A percentile compares a stretch with the other conserved stretches of the same genome.
Conservation (phyloP, 2,797 vertebrate genomes). For the Neostethus bicornis region DNA sequence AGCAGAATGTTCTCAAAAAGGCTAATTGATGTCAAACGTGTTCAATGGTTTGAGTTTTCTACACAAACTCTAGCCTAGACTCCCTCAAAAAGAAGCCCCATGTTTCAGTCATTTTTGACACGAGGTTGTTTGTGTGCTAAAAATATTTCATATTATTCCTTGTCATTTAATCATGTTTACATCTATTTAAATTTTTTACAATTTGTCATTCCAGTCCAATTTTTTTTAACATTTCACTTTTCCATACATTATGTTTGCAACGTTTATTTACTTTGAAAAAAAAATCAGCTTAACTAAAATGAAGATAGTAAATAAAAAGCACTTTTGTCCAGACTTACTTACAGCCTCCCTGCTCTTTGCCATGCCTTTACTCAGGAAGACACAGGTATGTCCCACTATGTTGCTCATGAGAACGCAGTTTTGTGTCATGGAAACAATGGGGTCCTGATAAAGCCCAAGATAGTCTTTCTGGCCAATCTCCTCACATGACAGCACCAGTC, state of each 20-base stretch:
- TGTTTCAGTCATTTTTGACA: neutral
- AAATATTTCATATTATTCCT: neutral
- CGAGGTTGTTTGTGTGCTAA: neutral
- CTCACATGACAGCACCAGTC: slow-evolving; percentile 81
- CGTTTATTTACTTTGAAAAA: neutral
- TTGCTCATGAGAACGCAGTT: slow-evolving; percentile 88
- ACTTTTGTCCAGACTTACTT: slow-evolving; percentile 84
- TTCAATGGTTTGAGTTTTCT: neutral
- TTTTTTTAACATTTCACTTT: slow-evolving; percentile 6
- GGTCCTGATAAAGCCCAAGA: slow-evolving; percentile 78
- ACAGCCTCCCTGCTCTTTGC: slow-evolving; percentile 88
- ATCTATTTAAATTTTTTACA: no score
- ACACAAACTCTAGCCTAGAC: neutral
- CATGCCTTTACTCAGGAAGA: slow-evolving; percentile 89
- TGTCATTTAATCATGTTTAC: no score
- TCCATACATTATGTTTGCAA: slow-evolving; percentile 7
- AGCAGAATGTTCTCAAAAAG: neutral
- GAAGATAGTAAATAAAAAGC: slow-evolving; percentile 6
- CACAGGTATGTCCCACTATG: slow-evolving; percentile 88
- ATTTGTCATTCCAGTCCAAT: neutral
- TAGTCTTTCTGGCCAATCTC: slow-evolving; percentile 65
- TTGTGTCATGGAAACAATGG: slow-evolving; percentile 86
- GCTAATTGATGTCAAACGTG: no score
- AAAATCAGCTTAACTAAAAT: slow-evolving; percentile 11
- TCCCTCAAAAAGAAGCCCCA: neutral